Evolutionary conservation across 2,888 invertebrate species (phyloP), one percentile per base, ranked within the genome.

Genomic region (Unio delphinus): DNA sequence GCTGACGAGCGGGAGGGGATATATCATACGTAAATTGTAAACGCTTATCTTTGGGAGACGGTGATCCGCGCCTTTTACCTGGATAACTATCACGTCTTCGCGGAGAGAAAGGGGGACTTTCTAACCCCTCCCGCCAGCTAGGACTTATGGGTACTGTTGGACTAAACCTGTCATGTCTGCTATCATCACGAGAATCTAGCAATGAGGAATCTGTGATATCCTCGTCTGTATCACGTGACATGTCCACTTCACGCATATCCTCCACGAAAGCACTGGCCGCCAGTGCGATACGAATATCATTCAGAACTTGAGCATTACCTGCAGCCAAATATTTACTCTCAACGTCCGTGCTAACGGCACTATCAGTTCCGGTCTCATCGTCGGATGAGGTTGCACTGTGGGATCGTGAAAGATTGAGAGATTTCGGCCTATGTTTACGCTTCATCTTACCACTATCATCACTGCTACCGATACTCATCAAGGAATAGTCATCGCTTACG

Each of bases 61-160:
- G 87, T 1, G 85, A 80, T 3, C 74, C 72, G n/a, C 83, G 76
- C 34, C 82, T 76, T 74, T 85, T 86, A 1, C 86, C 86, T 0
- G 87, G 87, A 68, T 87, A 87, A n/a, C 83, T 83, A 65, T 87
- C 87, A 28, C 82, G 72, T n/a, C 87, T 72, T 28, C 84, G 71
- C 2, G 87, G 87, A 20, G 87, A 87, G 70, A 87, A 87, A 34
- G 87, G 87, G 3, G 87, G 87, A 64, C 86, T 86, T 45, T 87
- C 85, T 15, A 87, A 68, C 7, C 87, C 87, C 68, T 86, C 87
- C 23, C 87, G 75, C 88, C 89, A 87, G 65, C 86, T 87, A 4
- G 89, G 89, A 72, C 88, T 88, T n/a, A 87, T 78, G 0, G 89
- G 89, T 1, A 87, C 87, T 11, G 86, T 82, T 1, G 86, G 87